A percentile compares a stretch with the other conserved stretches of the same genome.
Conservation (phyloP, 2,888 invertebrate species). For the Drosophila atripex region DNA sequence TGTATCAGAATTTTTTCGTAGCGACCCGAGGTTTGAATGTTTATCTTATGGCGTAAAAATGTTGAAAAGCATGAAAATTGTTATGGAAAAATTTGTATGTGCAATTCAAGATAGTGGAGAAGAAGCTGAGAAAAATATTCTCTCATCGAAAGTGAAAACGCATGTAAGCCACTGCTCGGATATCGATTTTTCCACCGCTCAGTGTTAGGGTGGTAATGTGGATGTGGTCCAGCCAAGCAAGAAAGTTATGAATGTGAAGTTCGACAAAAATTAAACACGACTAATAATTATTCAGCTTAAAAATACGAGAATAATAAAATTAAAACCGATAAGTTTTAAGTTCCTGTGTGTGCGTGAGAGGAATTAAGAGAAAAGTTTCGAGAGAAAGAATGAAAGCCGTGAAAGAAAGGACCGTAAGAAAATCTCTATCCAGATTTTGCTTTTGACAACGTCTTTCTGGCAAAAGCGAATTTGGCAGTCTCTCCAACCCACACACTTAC, state of each 20-base stretch:
- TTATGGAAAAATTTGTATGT: slow-evolving; percentile 12
- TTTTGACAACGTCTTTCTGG: slow-evolving; percentile 63
- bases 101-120: slow-evolving; percentile 8
- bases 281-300: not conserved
- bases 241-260: not conserved
- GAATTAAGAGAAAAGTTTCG: slow-evolving; percentile 25
- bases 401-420: slow-evolving; percentile 62
- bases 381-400: slow-evolving; percentile 24
- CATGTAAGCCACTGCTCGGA: slow-evolving; percentile 51
- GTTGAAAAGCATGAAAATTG: slow-evolving; percentile 21
- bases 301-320: slow-evolving; percentile 1
- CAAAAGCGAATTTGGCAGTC: slow-evolving; percentile 68
- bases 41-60: slow-evolving; percentile 27
- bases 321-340: slow-evolving; percentile 10
- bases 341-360: slow-evolving; percentile 31
- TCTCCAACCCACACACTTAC: slow-evolving; percentile 39
- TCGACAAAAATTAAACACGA: slow-evolving; percentile 8
- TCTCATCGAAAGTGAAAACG: slow-evolving; percentile 68
- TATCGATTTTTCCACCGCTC: slow-evolving; percentile 72
- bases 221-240: slow-evolving; percentile 36
- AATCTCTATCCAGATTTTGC: slow-evolving; percentile 78
- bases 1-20: slow-evolving; percentile 68
- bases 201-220: slow-evolving; percentile 32
- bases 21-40: slow-evolving; percentile 27
- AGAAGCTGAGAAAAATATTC: slow-evolving; percentile 20